A percentile compares a stretch with the other conserved stretches of the same genome.
These are phyloP conservation scores for Ibycter americanus DNA, from an alignment of 2,797 vertebrate genomes.

Conservation along the genomic window DNA sequence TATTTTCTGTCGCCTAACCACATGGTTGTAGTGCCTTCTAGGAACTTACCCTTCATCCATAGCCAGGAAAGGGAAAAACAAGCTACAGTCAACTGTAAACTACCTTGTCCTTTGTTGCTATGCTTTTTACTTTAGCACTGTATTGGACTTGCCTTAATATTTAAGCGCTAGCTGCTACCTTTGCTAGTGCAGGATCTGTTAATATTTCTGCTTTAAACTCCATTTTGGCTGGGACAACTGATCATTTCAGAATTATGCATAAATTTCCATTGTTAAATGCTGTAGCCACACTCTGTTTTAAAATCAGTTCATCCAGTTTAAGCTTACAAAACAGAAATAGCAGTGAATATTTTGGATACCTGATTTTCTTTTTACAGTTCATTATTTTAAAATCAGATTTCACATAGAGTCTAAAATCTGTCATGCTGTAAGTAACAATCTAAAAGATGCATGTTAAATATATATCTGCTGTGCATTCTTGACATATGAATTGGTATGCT, in stretches of 20 bases:
- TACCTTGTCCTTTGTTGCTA: not conserved
- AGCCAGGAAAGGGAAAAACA: not conserved
- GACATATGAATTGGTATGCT: not conserved
- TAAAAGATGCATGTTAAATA: not conserved
- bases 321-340: not conserved
- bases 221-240: not conserved
- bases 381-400: not conserved
- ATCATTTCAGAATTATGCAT: not conserved
- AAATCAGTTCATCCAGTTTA: not conserved
- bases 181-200: not conserved
- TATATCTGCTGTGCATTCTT: not conserved
- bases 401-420: not conserved
- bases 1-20: not conserved
- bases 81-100: not conserved
- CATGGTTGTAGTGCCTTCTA: not conserved
- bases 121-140: not conserved
- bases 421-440: not conserved
- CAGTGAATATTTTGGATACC: not conserved
- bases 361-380: not conserved
- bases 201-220: not conserved
- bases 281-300: not conserved
- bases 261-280: not conserved
- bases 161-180: not conserved
- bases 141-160: not conserved
- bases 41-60: not conserved